Base-by-base conservation (phyloP, 2,888 invertebrate genomes). In the Ochropleura plecta region DNA sequence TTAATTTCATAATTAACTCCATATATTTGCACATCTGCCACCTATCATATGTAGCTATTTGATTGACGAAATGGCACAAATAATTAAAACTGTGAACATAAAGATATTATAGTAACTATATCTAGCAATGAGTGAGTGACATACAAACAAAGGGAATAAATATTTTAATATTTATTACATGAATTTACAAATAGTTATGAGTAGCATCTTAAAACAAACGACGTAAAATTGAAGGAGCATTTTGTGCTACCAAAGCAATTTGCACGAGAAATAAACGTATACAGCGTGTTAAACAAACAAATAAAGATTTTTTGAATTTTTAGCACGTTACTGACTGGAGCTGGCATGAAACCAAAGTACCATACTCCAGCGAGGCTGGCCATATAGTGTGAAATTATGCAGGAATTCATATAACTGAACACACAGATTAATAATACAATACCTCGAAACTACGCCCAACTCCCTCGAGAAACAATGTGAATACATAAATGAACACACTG, bases 321-420 rank as follows among this genome's bases (percentile, higher is more conserved):
- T 72, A 81, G 68, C 82, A 67, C 64, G n/a, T 74, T 72, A 62
- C 60, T 70, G 70, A 78, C 82, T 74, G 48, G 64, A 81, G 66
- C 66, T 85, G 85, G 85, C 83, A 82, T 66, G 46, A 67, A 62
- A 82, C 78, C 83, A 78, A 85, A 74, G 70, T 66, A 55, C 70
- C 59, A 71, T 20, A 81, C 48, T 70, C n/a, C 48, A 20, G 48
- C 65, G 64, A 74, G 66, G 70, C 57, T 70, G 51, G 55, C 85
- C 82, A 85, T 49, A 71, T 42, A 67, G 51, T 65, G 44, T 48
- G 42, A 60, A 51, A 80, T 65, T 85, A 57, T 69, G 49, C 62
- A 82, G 73, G 53, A 76, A 82, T 73, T 82, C 62, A 75, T 76
- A 78, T 60, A 78, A 70, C 70, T 73, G 77, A 77, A 82, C 53